phyloP scores from a whole-genome alignment of 2,113 vertebrate species.

The Caretta caretta region DNA sequence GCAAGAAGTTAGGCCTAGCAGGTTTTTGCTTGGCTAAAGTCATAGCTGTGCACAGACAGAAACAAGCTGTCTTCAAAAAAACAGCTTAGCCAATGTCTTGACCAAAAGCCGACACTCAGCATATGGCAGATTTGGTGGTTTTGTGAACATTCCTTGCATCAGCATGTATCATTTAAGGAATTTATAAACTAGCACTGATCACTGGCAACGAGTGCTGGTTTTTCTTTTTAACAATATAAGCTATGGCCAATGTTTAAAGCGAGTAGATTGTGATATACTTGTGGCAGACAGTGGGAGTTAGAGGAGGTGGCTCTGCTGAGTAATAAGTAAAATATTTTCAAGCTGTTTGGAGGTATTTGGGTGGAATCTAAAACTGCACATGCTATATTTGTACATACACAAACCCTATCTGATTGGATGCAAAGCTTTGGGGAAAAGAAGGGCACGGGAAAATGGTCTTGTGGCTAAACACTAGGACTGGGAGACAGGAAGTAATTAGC shows the following conservation, averaged over 20 bases:
- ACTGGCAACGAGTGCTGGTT: background rate
- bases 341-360: background rate
- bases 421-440: background rate
- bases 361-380: background rate
- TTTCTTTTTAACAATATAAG: background rate
- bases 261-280: background rate
- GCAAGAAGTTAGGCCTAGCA: conserved; percentile 69
- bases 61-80: conserved; percentile 54
- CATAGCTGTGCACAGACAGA: conserved; percentile 47
- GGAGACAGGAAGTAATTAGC: background rate
- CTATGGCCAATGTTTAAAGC: background rate
- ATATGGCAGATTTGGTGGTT: background rate
- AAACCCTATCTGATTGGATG: accelerated
- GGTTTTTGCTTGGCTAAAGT: conserved; percentile 63
- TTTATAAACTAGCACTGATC: background rate
- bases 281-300: background rate
- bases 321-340: too few relatives aligned
- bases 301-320: background rate
- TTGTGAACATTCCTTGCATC: background rate
- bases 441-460: background rate
- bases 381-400: background rate
- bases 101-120: conserved; percentile 16
- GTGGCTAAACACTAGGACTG: background rate
- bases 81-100: background rate
- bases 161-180: background rate